Conservation (phyloP, 2,797 vertebrate species). For the Diplodus sargus region DNA sequence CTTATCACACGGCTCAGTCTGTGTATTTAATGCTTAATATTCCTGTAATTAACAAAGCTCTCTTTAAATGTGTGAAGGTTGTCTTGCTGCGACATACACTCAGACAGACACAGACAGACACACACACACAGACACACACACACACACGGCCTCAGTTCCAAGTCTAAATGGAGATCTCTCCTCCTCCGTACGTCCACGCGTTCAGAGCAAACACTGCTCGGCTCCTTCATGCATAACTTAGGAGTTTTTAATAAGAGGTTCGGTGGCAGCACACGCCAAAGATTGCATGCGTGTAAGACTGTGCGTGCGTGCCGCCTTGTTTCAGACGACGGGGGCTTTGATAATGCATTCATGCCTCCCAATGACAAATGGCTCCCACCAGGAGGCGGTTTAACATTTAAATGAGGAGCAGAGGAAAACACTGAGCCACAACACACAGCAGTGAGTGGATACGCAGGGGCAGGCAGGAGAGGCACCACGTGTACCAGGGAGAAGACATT, state of each 20-base stretch:
- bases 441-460: constrained; percentile 38
- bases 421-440: constrained; percentile 57
- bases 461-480: constrained; percentile 36
- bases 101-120: not conserved
- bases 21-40: constrained; percentile 49
- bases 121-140: constrained; percentile 17
- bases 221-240: constrained; percentile 50
- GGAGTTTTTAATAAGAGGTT: constrained; percentile 62
- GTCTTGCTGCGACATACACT: constrained; percentile 20
- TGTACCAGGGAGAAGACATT: constrained; percentile 59
- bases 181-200: constrained; percentile 1
- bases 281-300: constrained; percentile 1
- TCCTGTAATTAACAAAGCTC: constrained; percentile 62
- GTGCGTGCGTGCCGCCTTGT: constrained; percentile 13
- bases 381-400: constrained; percentile 78
- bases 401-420: constrained; percentile 76
- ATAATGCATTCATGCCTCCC: constrained; percentile 76
- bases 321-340: constrained; percentile 63
- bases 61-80: constrained; percentile 20
- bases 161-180: constrained; percentile 17
- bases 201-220: constrained; percentile 48
- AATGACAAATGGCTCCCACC: constrained; percentile 81
- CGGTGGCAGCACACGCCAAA: constrained; percentile 36
- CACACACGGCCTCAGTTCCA: not conserved
- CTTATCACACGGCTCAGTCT: constrained; percentile 43